These are phyloP conservation scores for Austrolebias charrua DNA, from an alignment of 2,797 vertebrate genomes.

Conservation along the genomic window DNA sequence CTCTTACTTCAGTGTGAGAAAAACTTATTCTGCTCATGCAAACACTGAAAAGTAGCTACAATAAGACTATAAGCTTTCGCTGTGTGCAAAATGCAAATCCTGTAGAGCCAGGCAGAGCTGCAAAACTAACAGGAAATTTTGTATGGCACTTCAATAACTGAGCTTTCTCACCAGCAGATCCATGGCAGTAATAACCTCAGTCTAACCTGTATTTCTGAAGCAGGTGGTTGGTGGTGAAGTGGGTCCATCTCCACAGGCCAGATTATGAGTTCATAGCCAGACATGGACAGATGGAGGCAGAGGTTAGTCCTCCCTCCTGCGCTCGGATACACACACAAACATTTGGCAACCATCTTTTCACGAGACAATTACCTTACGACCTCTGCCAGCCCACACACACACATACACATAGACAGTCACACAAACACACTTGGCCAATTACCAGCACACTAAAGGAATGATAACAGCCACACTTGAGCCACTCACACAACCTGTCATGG, in stretches of 20 bases:
- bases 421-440: constrained; percentile 49
- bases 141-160: constrained; percentile 28
- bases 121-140: constrained; percentile 46
- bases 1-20: constrained; percentile 10
- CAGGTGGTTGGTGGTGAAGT: constrained; percentile 69
- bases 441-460: constrained; percentile 52
- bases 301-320: constrained; percentile 70
- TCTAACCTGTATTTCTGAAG: constrained; percentile 72
- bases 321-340: constrained; percentile 48
- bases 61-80: constrained; percentile 13
- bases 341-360: constrained; percentile 65
- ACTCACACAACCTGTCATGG: constrained; percentile 43
- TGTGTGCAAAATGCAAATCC: constrained; percentile 24
- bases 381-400: constrained; percentile 57
- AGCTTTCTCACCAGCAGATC: constrained; percentile 44
- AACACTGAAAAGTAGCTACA: constrained; percentile 8
- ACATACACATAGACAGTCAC: constrained; percentile 14
- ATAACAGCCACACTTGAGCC: constrained; percentile 43
- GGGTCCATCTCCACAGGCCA: constrained; percentile 70
- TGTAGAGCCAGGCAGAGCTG: constrained; percentile 9
- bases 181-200: constrained; percentile 63
- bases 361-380: constrained; percentile 69
- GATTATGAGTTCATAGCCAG: constrained; percentile 75
- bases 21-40: constrained; percentile 12
- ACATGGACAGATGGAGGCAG: constrained; percentile 76